Evolutionary conservation across 1,140 invertebrate species (phyloP).

Genomic region (Drosophila funebris): DNA sequence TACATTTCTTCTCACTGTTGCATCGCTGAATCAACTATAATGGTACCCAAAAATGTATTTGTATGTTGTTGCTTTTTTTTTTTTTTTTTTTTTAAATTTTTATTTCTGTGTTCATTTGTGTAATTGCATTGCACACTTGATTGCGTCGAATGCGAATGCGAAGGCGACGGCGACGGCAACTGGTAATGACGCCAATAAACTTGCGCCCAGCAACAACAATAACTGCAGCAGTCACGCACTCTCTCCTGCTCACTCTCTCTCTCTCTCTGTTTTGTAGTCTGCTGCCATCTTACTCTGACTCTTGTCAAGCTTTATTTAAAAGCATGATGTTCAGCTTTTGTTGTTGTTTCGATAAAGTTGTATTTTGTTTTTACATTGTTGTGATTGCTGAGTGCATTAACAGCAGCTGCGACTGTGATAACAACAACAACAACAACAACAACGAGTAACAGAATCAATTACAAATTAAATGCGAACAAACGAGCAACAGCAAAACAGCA

Average conservation of each 20-base stretch:
- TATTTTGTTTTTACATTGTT: conserved; percentile 39
- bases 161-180: conserved; percentile 13
- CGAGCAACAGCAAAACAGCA: conserved; percentile 8
- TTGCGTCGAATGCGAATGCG: conserved; percentile 56
- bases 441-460: conserved; percentile 35
- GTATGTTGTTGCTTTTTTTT: conserved; percentile 23
- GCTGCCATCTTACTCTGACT: neutral
- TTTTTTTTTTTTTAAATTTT: conserved; percentile 32
- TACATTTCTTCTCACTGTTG: neutral
- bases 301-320: neutral
- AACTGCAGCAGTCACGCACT: neutral
- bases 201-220: conserved; percentile 40
- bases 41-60: conserved; percentile 19
- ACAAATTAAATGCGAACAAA: conserved; percentile 40
- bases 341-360: conserved; percentile 26
- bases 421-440: conserved; percentile 4
- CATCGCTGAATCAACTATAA: conserved; percentile 42
- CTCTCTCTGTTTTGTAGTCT: neutral
- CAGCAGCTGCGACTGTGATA: conserved; percentile 13
- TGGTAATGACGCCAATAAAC: conserved; percentile 69
- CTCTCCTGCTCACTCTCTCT: neutral
- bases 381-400: conserved; percentile 46
- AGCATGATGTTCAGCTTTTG: neutral
- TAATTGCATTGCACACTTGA: conserved; percentile 79
- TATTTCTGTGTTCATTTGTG: conserved; percentile 66